phyloP scores from a whole-genome alignment of 2,888 invertebrate species.

The Melipona bicolor region DNA sequence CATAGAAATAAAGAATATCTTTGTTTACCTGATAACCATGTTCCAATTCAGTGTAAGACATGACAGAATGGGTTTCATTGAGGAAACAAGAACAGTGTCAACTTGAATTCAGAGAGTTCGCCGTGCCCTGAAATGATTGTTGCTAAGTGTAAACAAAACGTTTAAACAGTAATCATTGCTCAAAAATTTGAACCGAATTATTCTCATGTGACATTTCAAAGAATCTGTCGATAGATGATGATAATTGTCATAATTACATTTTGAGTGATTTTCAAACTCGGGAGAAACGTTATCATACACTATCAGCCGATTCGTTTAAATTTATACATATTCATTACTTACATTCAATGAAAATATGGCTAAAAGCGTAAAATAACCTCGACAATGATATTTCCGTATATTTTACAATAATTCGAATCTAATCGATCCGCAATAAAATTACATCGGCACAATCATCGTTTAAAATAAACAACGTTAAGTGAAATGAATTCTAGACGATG shows the following conservation, averaged over 20 bases:
- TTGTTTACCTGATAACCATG: constrained; percentile 95
- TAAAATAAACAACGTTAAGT: constrained; percentile 2
- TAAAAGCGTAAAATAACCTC: constrained; percentile 34
- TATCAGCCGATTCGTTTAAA: constrained; percentile 8
- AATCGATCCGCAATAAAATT: not conserved
- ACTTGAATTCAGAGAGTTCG: constrained; percentile 36
- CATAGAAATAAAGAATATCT: constrained; percentile 89
- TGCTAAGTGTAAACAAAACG: not conserved
- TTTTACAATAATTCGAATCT: not conserved
- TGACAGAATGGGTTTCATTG: constrained; percentile 84
- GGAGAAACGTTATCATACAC: not conserved
- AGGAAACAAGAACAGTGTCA: constrained; percentile 60
- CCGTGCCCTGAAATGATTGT: constrained; percentile 39
- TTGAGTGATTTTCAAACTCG: not conserved
- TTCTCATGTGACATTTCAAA: not conserved
- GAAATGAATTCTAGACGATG: not conserved
- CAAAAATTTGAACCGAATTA: not conserved
- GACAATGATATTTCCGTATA: not conserved
- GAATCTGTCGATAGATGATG: not conserved
- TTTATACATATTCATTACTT: constrained; percentile 13
- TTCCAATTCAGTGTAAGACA: constrained; percentile 97
- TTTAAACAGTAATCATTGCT: not conserved
- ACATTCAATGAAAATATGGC: not conserved
- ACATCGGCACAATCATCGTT: not conserved
- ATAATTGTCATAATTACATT: not conserved